These are phyloP conservation scores for Mionectes macconnelli DNA, from an alignment of 2,113 vertebrate species.

Conservation along the genomic window DNA sequence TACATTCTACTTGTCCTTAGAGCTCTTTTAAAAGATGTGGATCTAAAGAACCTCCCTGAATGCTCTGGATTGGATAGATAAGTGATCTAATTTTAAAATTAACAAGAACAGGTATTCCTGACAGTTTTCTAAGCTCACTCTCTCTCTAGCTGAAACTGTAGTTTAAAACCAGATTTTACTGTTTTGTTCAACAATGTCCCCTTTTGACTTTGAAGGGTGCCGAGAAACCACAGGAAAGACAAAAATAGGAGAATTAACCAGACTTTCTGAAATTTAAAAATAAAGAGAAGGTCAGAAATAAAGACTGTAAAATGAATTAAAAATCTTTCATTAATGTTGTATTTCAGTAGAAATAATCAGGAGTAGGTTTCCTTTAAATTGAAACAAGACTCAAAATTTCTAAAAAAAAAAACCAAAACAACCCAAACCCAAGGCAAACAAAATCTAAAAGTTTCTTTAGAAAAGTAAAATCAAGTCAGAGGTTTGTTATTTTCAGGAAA, in stretches of 20 bases:
- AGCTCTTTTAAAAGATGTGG: background rate
- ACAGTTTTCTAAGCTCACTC: background rate
- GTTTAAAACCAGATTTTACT: background rate
- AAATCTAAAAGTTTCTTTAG: background rate
- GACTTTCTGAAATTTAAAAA: background rate
- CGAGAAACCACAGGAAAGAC: background rate
- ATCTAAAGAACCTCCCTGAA: background rate
- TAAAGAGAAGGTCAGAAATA: background rate
- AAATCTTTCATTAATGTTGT: background rate
- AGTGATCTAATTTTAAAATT: background rate
- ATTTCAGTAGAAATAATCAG: background rate
- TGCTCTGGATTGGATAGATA: background rate
- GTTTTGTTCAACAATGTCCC: background rate
- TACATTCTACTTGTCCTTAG: background rate
- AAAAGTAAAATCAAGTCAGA: background rate
- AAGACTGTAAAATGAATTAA: background rate
- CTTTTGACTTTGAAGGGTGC: background rate
- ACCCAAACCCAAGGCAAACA: rapidly evolving
- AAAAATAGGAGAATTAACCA: background rate
- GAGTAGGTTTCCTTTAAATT: background rate
- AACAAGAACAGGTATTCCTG: background rate
- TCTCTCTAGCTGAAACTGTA: background rate
- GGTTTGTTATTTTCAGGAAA: background rate
- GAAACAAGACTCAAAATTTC: background rate
- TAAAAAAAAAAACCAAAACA: background rate